phyloP scores from a whole-genome alignment of 2,113 vertebrate species.

The Epinephelus cyanopodus region DNA sequence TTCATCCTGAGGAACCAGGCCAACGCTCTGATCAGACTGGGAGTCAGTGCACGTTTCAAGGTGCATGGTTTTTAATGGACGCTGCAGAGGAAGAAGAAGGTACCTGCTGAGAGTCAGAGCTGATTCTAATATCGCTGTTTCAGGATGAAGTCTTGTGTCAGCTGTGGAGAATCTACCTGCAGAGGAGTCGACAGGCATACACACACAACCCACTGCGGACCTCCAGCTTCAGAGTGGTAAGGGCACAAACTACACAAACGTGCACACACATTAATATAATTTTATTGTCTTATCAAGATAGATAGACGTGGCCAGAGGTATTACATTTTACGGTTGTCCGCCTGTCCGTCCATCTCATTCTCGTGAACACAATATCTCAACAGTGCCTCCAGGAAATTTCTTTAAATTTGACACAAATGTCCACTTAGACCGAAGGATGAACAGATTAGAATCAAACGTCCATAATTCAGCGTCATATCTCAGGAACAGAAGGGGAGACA shows the following conservation, averaged over 20 bases:
- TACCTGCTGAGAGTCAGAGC: neutral
- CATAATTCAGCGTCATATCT: too few species aligned
- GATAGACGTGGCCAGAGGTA: too few species aligned
- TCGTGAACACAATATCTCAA: too few species aligned
- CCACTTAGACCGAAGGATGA: too few species aligned
- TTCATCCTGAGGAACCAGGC: constrained; percentile 91
- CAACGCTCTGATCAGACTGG: constrained; percentile 88
- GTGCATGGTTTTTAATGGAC: constrained; percentile 68
- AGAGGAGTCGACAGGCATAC: constrained; percentile 90
- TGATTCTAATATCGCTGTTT: neutral
- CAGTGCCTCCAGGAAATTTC: too few species aligned
- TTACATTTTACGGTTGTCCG: too few species aligned
- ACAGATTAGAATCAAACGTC: too few species aligned
- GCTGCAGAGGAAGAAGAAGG: too few species aligned
- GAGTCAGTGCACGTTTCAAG: constrained; percentile 88
- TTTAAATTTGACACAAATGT: too few species aligned
- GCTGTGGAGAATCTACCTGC: constrained; percentile 93
- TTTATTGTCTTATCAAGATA: too few species aligned
- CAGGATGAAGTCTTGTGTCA: constrained; percentile 88
- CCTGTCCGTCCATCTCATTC: too few species aligned
- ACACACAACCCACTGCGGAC: constrained; percentile 70
- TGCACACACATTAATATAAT: neutral
- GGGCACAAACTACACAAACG: neutral
- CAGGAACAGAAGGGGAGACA: too few species aligned
- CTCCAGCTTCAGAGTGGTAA: constrained; percentile 61